These are phyloP conservation scores for Oscheius sp. DNA, from an alignment of 1,140 invertebrate genomes.

Conservation along the genomic window DNA sequence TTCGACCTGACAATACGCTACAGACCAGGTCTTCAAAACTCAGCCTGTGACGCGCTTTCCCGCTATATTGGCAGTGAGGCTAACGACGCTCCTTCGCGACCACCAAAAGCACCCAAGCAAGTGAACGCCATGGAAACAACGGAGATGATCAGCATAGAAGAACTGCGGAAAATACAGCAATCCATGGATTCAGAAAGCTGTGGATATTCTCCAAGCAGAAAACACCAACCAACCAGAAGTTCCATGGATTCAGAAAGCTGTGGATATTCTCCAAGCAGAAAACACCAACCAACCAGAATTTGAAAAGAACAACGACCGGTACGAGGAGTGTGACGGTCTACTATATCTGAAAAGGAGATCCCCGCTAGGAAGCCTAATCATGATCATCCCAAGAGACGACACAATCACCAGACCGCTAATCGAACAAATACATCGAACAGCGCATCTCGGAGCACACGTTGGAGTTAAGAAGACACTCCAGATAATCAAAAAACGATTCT, in stretches of 20 bases:
- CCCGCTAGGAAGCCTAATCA: not conserved
- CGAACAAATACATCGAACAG: not conserved
- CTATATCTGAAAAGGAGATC: not conserved
- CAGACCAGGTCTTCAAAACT: slow-evolving; percentile 6
- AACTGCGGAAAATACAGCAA: not conserved
- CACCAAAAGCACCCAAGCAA: not conserved
- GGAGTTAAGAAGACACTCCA: not conserved
- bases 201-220: not conserved
- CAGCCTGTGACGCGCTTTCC: too few species aligned
- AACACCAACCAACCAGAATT: not conserved
- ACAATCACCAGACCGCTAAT: not conserved
- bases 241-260: slow-evolving; percentile 3
- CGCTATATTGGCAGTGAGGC: not conserved
- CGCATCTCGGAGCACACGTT: not conserved
- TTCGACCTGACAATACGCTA: slow-evolving; percentile 2
- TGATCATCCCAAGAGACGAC: not conserved
- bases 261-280: too few species aligned
- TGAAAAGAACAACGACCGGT: not conserved
- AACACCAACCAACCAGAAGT: not conserved
- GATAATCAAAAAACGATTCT: not conserved
- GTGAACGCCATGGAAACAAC: not conserved
- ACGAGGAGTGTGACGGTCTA: not conserved
- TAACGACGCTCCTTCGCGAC: slow-evolving; percentile 4
- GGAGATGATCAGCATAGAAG: not conserved
- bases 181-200: not conserved